Base-by-base conservation (phyloP, 2,797 vertebrate genomes). In the Botia kubotai region DNA sequence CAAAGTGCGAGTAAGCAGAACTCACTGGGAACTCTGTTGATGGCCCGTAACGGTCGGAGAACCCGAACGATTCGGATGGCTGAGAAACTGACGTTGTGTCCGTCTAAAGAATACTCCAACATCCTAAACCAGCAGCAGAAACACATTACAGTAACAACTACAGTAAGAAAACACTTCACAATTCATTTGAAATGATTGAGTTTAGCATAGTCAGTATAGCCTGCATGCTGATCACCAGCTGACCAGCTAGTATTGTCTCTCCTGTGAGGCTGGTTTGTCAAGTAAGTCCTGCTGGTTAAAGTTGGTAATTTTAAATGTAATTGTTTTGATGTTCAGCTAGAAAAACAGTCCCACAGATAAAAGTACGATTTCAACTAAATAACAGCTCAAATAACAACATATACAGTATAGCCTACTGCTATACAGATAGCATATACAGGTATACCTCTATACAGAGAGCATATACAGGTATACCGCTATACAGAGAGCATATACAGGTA, bases 1-100 rank as follows among this genome's bases (percentile, higher is more conserved):
- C 55, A 79, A 63, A 75, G 72, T 58, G 57, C 53, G 26, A 81
- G 75, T 53, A n/a, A 72, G 4, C 0, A 16, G 10, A 52, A 96
- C 97, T 97, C 89, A 99, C 97, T 99, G 66, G 97, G 97, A 83
- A 99, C 97, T 88, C 97, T 96, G 94, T 99, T 99, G 95, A 99
- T 99, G 93, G 97, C 97, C 63, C 97, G 92, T 50, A 99, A 95
- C 0, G 97, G 97, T 91, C 97, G 94, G 86, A 99, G 96, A 33
- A 99, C 97, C 0, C 97, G 96, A 1, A 99, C 97, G 0, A 97
- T 99, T 62, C 97, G 94, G 91, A 99, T 98, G 0, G 97, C 97
- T 0, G 97, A 99, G 74, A 99, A 94, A 92, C 97, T 99, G 71
- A 98, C 96, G 0, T 97, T 99, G 93, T 99, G 97, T 85, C 97